phyloP scores from a whole-genome alignment of 2,113 vertebrate genomes.

The Empidonax alnorum region DNA sequence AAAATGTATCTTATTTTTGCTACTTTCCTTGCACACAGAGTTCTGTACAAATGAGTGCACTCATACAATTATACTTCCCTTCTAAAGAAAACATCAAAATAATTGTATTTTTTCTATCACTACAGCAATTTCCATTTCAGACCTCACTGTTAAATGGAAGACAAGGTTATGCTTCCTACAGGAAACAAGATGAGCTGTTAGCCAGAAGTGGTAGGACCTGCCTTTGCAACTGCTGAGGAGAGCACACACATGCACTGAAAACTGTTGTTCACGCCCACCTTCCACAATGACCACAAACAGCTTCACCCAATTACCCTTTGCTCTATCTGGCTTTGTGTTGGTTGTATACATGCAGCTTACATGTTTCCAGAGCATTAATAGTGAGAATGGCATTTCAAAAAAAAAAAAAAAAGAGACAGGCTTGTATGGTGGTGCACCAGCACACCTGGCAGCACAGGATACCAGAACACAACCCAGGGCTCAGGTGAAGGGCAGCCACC shows the following conservation, averaged over 20 bases:
- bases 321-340: background rate
- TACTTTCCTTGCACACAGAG: background rate
- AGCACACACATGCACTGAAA: background rate
- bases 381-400: background rate
- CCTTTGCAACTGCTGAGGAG: background rate
- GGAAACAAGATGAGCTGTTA: background rate
- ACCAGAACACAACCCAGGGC: rapidly evolving
- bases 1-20: background rate
- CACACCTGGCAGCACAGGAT: too few relatives aligned
- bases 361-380: background rate
- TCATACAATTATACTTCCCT: background rate
- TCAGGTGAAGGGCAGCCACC: background rate
- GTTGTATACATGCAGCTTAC: background rate
- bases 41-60: background rate
- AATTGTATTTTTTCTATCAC: background rate
- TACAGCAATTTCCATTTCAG: background rate
- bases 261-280: background rate
- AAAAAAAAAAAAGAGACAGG: rapidly evolving
- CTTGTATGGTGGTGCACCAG: rapidly evolving
- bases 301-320: background rate
- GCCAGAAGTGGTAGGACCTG: background rate
- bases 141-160: background rate
- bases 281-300: background rate
- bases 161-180: background rate
- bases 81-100: background rate